These are phyloP conservation scores for Panurus biarmicus DNA, from an alignment of 2,113 vertebrate species.

Conservation along the genomic window DNA sequence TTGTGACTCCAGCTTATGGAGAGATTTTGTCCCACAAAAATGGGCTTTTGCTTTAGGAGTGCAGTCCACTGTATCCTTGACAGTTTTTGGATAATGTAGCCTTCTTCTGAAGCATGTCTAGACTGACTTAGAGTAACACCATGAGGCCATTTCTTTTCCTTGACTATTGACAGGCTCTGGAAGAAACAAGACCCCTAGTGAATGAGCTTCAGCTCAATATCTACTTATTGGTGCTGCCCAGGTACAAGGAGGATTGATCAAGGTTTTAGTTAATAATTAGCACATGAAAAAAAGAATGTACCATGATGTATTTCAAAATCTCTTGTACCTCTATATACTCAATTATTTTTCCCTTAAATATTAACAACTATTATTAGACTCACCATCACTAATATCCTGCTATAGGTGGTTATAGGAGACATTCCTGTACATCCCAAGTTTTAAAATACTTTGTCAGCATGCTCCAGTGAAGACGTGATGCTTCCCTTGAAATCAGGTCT, in stretches of 20 bases:
- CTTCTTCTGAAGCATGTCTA: not conserved
- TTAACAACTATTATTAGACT: not conserved
- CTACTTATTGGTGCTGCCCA: not conserved
- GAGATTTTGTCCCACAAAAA: not conserved
- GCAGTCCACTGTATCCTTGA: not conserved
- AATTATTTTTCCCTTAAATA: not conserved
- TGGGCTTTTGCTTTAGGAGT: not conserved
- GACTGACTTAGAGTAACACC: not conserved
- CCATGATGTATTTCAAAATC: not conserved
- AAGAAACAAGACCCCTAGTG: not conserved
- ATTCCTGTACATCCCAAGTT: not conserved
- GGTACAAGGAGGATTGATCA: not conserved
- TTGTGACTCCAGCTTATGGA: not conserved
- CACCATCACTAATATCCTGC: not conserved
- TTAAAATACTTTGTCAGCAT: not conserved
- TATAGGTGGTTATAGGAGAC: not conserved
- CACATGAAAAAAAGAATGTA: not conserved
- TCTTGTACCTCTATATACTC: not conserved
- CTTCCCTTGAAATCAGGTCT: not conserved
- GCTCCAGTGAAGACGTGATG: not conserved
- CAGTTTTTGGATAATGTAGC: not conserved
- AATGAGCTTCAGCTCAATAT: not conserved
- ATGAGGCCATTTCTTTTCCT: not conserved
- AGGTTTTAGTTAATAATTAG: not conserved
- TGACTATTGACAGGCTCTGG: not conserved